phyloP scores from a whole-genome alignment of 1,140 invertebrate genomes.

The Penaeus indicus region DNA sequence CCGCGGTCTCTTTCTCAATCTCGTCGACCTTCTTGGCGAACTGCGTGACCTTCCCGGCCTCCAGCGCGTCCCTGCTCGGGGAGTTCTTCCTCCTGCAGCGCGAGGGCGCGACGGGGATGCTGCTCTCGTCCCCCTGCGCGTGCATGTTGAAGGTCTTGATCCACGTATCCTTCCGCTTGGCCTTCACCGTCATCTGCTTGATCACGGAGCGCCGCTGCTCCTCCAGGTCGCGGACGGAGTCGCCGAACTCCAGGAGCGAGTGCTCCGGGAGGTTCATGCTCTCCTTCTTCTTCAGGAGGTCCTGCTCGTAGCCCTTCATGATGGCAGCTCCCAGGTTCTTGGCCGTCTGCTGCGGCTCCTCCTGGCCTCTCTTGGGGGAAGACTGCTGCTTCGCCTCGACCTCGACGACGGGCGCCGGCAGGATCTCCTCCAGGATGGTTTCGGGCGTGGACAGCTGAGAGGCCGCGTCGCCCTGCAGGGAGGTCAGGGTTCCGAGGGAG shows the following conservation, averaged over 20 bases:
- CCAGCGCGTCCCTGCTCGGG: not conserved
- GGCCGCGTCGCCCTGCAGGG: not conserved
- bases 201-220: slow-evolving; percentile 66
- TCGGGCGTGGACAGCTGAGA: slow-evolving; percentile 20
- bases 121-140: slow-evolving; percentile 30
- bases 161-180: slow-evolving; percentile 68
- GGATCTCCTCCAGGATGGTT: slow-evolving; percentile 42
- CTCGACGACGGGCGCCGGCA: not conserved
- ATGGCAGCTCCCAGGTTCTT: slow-evolving; percentile 67
- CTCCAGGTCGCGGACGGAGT: slow-evolving; percentile 66
- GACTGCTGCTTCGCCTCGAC: not conserved
- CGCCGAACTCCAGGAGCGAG: slow-evolving; percentile 67
- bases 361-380: not conserved
- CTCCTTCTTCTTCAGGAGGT: slow-evolving; percentile 64
- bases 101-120: slow-evolving; percentile 54
- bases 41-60: not conserved
- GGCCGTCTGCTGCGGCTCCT: not conserved
- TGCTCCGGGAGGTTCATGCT: slow-evolving; percentile 67
- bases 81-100: slow-evolving; percentile 44
- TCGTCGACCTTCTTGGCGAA: not conserved
- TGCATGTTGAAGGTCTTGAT: slow-evolving; percentile 65
- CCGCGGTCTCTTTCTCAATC: too few relatives aligned
- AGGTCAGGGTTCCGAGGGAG: not conserved
- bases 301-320: slow-evolving; percentile 66
- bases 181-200: slow-evolving; percentile 67